A percentile compares a stretch with the other conserved stretches of the same genome.
Evolutionary conservation across 1,140 invertebrate genomes (phyloP).

Genomic region (Drosophila paulistorum): DNA sequence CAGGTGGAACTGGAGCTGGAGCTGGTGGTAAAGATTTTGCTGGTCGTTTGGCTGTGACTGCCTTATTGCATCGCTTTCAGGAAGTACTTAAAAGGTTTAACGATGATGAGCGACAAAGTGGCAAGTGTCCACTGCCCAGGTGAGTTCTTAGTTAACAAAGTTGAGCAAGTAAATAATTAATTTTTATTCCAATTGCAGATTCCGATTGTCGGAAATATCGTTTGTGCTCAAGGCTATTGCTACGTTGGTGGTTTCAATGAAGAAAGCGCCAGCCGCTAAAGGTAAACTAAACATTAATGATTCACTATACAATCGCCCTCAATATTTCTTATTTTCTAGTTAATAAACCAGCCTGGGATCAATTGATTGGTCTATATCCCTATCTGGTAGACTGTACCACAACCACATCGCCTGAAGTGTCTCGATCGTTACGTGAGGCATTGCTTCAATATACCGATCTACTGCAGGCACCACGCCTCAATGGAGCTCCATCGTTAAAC

Average conservation of each 20-base stretch:
- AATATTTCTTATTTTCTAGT: constrained; percentile 84
- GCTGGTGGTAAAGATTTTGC: constrained; percentile 86
- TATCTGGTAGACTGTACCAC: constrained; percentile 95
- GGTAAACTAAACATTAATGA: constrained; percentile 83
- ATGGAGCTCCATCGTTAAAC: constrained; percentile 1
- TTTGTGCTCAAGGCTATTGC: constrained; percentile 98
- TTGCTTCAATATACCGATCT: constrained; percentile 95
- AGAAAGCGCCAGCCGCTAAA: constrained; percentile 94
- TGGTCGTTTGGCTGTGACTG: constrained; percentile 94
- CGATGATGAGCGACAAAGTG: constrained; percentile 93
- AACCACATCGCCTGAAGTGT: constrained; percentile 89
- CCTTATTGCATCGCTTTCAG: constrained; percentile 95
- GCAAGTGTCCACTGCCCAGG: constrained; percentile 95
- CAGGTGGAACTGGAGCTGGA: constrained; percentile 60
- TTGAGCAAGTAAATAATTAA: background rate
- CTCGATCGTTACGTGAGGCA: constrained; percentile 92
- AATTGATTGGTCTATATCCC: constrained; percentile 95
- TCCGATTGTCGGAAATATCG: constrained; percentile 96
- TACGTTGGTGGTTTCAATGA: constrained; percentile 95
- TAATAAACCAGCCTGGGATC: constrained; percentile 94
- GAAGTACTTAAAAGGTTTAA: constrained; percentile 94
- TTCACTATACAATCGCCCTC: background rate
- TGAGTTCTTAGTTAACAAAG: constrained; percentile 74
- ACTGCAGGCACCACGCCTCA: constrained; percentile 87
- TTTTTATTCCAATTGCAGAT: constrained; percentile 85